Evolutionary conservation across 2,113 vertebrate genomes (phyloP), one percentile per base, ranked within the genome.

Genomic region (Trematocara macrostoma): DNA sequence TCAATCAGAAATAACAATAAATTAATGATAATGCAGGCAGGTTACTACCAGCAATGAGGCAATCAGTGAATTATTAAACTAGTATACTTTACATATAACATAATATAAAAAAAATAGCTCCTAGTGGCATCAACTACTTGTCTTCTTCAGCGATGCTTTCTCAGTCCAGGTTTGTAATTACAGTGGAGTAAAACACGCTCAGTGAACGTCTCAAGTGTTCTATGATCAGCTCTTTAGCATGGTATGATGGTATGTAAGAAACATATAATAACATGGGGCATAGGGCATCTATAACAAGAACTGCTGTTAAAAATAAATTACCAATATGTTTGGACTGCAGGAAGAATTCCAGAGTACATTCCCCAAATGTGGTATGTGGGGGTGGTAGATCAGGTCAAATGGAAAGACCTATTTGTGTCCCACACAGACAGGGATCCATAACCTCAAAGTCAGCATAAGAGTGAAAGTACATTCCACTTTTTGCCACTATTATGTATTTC

Each of bases 261-360:
- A 91, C 87, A 93, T 88, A 88, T 91, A 95, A 93, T 80, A 93
- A 94, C 88, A 90, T 2, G 53, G 85, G 83, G 79, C 85, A 53
- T 81, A 52, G 85, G 87, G 79, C 90, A 79, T 93, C 90, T 94
- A 94, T 91, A 95, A 95, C 89, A 69, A 91, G 88, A 89, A 40
- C 7, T 18, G 7, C 35, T 20, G 93, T 86, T 95, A 96, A 94
- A 96, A 96, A 96, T 96, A 96, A 94, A 89, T 91, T 91, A 53
- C 81, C 82, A 93, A 93, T 92, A 96, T 96, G 95, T 87, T 78
- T 83, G 94, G 95, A 93, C 91, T 84, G 90, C 71, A 7, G 82
- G 9, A 83, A 88, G 90, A 93, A 96, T 95, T 96, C 94, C 93
- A 91, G 93, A 95, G 94, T 94, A 92, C 92, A 94, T 96, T 95